Percentiles rank a stretch among this genome's conserved stretches.
These are phyloP conservation scores for Cyprinella venusta DNA, from an alignment of 2,797 vertebrate genomes.

Conservation along the genomic window DNA sequence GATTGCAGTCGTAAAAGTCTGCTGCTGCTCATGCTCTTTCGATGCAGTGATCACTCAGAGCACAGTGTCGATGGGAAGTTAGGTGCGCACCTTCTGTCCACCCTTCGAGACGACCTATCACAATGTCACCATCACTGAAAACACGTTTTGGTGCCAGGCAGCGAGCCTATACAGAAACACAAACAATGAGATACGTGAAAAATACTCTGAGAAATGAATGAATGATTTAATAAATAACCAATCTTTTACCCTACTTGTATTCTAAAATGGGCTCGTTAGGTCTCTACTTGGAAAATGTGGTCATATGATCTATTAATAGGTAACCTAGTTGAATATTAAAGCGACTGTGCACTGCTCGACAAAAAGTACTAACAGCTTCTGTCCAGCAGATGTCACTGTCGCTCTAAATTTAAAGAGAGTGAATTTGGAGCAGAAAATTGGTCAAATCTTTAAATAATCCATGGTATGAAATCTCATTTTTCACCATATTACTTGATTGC, in stretches of 20 bases:
- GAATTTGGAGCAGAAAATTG: too few relatives aligned
- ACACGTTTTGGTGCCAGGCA: background rate
- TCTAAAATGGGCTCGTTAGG: background rate
- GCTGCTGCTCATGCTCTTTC: slow-evolving; percentile 23
- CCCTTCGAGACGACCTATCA: slow-evolving; percentile 47
- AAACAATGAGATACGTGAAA: background rate
- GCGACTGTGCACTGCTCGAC: background rate
- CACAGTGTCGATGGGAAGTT: background rate
- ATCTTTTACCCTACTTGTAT: background rate
- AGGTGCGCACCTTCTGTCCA: slow-evolving; percentile 20
- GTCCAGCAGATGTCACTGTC: slow-evolving; percentile 14
- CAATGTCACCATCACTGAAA: background rate
- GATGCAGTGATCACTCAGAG: background rate
- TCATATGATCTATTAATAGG: slow-evolving; percentile 37
- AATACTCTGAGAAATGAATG: background rate
- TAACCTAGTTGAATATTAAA: slow-evolving; percentile 14
- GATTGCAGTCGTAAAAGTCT: background rate
- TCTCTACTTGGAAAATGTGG: background rate
- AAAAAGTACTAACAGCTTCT: background rate
- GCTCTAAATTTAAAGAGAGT: too few relatives aligned
- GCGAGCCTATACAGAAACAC: too few relatives aligned
- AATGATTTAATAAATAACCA: background rate
- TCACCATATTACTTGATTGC: too few relatives aligned
- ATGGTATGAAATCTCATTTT: too few relatives aligned
- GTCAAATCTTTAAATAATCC: too few relatives aligned